Evolutionary conservation across 2,888 invertebrate genomes (phyloP).

Genomic region (Eurytoma adleriae): DNA sequence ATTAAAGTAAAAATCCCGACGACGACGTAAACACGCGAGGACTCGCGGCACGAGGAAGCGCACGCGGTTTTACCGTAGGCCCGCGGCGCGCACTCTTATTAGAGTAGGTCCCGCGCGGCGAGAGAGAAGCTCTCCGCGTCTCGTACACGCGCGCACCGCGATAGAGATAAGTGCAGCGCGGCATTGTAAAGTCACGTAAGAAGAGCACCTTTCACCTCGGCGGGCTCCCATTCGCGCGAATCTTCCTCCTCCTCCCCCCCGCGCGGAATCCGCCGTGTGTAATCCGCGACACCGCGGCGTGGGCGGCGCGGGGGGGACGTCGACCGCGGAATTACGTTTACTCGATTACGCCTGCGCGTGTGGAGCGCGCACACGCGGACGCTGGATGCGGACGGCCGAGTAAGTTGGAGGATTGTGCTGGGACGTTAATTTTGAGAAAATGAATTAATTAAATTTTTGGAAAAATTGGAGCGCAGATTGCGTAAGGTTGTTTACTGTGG

Average conservation of each 20-base stretch:
- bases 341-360: constrained; percentile 13
- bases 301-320: constrained; percentile 27
- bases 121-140: no score
- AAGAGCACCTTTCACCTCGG: constrained; percentile 72
- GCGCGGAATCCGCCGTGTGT: background rate
- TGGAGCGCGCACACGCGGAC: background rate
- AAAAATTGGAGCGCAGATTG: no score
- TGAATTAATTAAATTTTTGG: no score
- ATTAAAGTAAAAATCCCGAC: no score
- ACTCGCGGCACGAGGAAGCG: constrained; percentile 10
- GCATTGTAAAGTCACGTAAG: constrained; percentile 72
- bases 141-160: background rate
- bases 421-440: no score
- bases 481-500: no score
- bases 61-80: background rate
- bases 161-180: constrained; percentile 52
- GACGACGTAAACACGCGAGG: no score
- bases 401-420: no score
- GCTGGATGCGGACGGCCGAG: no score
- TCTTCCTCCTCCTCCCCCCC: constrained; percentile 23
- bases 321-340: constrained; percentile 31
- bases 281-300: constrained; percentile 49
- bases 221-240: constrained; percentile 30
- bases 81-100: constrained; percentile 3
- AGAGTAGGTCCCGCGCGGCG: constrained; percentile 1